phyloP scores from a whole-genome alignment of 1,140 invertebrate genomes.

The Drepana arcuata region DNA sequence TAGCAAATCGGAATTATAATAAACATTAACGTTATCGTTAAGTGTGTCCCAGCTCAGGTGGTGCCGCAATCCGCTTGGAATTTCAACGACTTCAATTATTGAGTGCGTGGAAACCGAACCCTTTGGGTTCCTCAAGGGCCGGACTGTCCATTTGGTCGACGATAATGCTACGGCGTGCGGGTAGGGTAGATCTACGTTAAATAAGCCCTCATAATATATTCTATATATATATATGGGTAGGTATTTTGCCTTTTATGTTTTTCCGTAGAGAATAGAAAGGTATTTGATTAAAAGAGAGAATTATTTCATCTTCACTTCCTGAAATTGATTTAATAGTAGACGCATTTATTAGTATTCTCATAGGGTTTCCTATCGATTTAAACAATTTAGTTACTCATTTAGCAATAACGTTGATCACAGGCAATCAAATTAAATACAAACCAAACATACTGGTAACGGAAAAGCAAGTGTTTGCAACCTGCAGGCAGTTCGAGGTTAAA shows the following conservation, averaged over 20 bases:
- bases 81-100: slow-evolving; percentile 68
- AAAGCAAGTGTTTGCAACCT: no score
- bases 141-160: slow-evolving; percentile 49
- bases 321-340: no score
- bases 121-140: slow-evolving; percentile 52
- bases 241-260: slow-evolving; percentile 26
- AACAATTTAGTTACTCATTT: no score
- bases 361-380: no score
- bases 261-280: slow-evolving; percentile 23
- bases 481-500: no score
- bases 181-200: slow-evolving; percentile 39
- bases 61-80: slow-evolving; percentile 53
- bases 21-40: slow-evolving; percentile 62
- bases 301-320: no score
- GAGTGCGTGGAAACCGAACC: slow-evolving; percentile 59
- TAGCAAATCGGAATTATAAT: no score
- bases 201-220: slow-evolving; percentile 30
- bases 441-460: no score
- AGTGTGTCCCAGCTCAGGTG: slow-evolving; percentile 29
- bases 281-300: no score
- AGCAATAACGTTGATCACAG: no score
- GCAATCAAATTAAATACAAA: no score
- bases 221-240: slow-evolving; percentile 2
- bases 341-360: no score
- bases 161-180: slow-evolving; percentile 43